Evolutionary conservation across 2,888 invertebrate genomes (phyloP), one percentile per base, ranked within the genome.

Genomic region (Conomelus anceps): DNA sequence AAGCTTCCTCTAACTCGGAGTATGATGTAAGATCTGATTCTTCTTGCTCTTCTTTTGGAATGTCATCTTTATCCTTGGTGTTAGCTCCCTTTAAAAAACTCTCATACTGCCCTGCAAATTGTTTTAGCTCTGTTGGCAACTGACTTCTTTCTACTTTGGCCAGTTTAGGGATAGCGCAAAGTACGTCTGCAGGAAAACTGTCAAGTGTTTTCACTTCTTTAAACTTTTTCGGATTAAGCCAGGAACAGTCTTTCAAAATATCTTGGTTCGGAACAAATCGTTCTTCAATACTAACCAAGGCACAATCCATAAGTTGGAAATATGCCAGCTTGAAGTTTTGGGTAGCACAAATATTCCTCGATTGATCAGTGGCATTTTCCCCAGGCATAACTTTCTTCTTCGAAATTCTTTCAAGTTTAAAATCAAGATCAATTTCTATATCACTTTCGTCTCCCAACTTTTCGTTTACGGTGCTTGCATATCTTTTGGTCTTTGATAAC

Each of bases 141-240:
- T 26, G 23, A 85, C n/a, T 88, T 84, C 84, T 88, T 85, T 88
- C 88, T 24, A 84, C 85, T 85, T 88, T 88, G 41, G 20, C 29
- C 0, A 41, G 88, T 88, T 85, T 85, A 85, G 84, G 26, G 23
- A 88, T 85, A 85, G 85, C 29, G 22, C 20, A 13, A 20, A 88
- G 84, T 85, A 85, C 85, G 22, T 34, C 89, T 22, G 89, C 34
- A 17, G 89, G 89, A 89, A 89, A 89, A 22, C 34, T 85, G 26
- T 89, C 85, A 26, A 89, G n/a, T n/a, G n/a, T n/a, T n/a, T n/a
- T 22, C 22, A 88, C 26, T 23, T 84, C 84, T 24, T 88, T n/a
- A 88, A 88, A 88, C 84, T 88, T 89, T 89, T 29, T 89, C 22
- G 85, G 89, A 85, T 26, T n/a, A 22, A 89, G 85, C 89, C 89